Percentiles rank a stretch among this genome's conserved stretches.
These are phyloP conservation scores for Leucophenga varia DNA, from an alignment of 1,140 invertebrate genomes.

Conservation along the genomic window DNA sequence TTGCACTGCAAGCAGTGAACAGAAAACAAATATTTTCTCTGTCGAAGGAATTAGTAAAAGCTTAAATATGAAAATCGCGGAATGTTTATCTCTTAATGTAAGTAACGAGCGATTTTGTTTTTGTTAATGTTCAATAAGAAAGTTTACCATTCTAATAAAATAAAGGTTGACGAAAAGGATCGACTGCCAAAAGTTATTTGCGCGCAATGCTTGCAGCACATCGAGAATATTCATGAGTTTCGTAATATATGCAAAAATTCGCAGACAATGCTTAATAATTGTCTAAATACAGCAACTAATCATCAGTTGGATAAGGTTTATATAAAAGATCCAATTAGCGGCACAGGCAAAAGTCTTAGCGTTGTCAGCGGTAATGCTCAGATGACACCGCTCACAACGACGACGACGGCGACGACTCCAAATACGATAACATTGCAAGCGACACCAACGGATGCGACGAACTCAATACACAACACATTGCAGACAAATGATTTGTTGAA, in stretches of 20 bases:
- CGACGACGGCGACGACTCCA: constrained; percentile 10
- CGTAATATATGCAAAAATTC: constrained; percentile 67
- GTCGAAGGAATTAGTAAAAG: constrained; percentile 66
- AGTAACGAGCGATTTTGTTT: constrained; percentile 13
- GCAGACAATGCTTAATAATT: constrained; percentile 68
- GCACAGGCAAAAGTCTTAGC: constrained; percentile 40
- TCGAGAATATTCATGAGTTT: constrained; percentile 66
- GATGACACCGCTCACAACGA: constrained; percentile 28
- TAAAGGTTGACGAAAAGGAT: constrained; percentile 68
- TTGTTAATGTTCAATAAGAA: background rate
- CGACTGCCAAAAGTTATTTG: constrained; percentile 73
- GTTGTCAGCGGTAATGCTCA: constrained; percentile 36
- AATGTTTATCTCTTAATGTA: constrained; percentile 66
- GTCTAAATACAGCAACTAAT: constrained; percentile 67
- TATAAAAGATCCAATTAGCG: constrained; percentile 59
- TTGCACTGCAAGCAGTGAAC: constrained; percentile 66
- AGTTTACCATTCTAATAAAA: background rate
- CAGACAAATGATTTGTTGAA: constrained; percentile 34
- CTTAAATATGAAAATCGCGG: constrained; percentile 65
- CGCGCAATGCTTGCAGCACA: constrained; percentile 63
- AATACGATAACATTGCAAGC: constrained; percentile 25
- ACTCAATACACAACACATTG: constrained; percentile 34
- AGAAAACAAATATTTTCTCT: constrained; percentile 68
- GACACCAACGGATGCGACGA: too few relatives aligned
- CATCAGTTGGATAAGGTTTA: constrained; percentile 66